Conservation (phyloP, 2,888 invertebrate genomes). For the Hydrotaea cyrtoneurina region DNA sequence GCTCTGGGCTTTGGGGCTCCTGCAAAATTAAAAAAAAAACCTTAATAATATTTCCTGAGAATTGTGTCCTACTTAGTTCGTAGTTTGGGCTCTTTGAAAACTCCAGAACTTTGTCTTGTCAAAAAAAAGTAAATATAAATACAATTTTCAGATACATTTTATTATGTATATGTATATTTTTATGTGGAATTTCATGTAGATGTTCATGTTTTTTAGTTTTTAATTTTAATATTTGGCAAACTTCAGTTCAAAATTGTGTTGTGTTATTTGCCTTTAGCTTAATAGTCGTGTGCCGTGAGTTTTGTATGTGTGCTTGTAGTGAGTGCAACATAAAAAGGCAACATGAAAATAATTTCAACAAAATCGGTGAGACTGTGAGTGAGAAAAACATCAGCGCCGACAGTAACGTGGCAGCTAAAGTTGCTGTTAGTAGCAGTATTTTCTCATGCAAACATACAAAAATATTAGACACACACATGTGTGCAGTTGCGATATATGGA, state of each 20-base stretch:
- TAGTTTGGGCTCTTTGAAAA: too few species aligned
- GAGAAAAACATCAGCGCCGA: neutral
- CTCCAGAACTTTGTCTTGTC: too few species aligned
- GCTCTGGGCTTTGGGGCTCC: too few species aligned
- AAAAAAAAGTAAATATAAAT: neutral
- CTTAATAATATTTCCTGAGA: too few species aligned
- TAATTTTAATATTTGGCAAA: constrained; percentile 53
- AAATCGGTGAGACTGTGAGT: constrained; percentile 27
- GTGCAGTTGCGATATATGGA: neutral
- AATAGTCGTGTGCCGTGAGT: constrained; percentile 46
- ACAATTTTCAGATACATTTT: neutral
- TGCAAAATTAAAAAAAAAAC: too few species aligned
- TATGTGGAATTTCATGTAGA: neutral
- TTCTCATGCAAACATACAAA: constrained; percentile 19
- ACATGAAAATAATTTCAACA: constrained; percentile 58
- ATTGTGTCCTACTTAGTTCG: too few species aligned
- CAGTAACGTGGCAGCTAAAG: neutral
- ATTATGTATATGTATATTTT: neutral
- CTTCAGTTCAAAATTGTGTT: constrained; percentile 48
- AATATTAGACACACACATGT: constrained; percentile 5
- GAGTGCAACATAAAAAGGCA: constrained; percentile 45
- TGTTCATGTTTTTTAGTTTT: constrained; percentile 22
- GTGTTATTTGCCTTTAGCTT: constrained; percentile 58
- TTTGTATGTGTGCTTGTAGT: neutral
- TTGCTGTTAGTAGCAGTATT: constrained; percentile 46